Evolutionary conservation across 2,888 invertebrate genomes (phyloP), one percentile per base, ranked within the genome.

Genomic region (Caenorhabditis sp.): DNA sequence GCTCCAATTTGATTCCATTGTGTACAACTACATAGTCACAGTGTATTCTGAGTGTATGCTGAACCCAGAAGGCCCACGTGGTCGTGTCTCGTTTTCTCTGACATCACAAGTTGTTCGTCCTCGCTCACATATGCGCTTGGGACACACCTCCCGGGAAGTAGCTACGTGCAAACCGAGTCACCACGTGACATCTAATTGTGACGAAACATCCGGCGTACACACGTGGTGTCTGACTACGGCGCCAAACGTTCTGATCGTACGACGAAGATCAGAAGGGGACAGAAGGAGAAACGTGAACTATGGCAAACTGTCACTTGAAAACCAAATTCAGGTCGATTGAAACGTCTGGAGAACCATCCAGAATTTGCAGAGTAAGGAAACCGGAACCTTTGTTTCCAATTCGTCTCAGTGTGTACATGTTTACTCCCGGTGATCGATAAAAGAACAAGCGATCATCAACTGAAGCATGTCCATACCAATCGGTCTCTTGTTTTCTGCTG

Each of bases 11-110:
- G 27, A 61, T 53, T 70, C 45, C 68, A 43, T 43, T 68, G 59
- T 43, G 70, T 13, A 30, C 43, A 58, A 43, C 17, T 50, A 41
- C 32, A 30, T 26, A 43, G 52, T 24, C 70, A 70, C 70, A 53
- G 70, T 70, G 70, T 70, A 70, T 70, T 37, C 35, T 59, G 70
- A 53, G 70, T 70, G 70, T 70, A 70, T 59, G 70, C 70, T 70
- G 70, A 59, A 70, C 70, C 52, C 59, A 37, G 2, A 39, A 39
- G 41, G 24, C 56, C 70, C 70, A 70, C 70, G 70, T 70, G 70
- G 68, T 68, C 27, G 17, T 15, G 39, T 45, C 37, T 41, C 39
- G 35, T 15, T 15, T 66, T 66, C 56, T 66, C 66, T 70, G 70
- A 53, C 68, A 50, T 66, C 59, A 59, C 52, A 48, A 26, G 32